Conservation (phyloP, 2,797 vertebrate species). For the Characodon lateralis region DNA sequence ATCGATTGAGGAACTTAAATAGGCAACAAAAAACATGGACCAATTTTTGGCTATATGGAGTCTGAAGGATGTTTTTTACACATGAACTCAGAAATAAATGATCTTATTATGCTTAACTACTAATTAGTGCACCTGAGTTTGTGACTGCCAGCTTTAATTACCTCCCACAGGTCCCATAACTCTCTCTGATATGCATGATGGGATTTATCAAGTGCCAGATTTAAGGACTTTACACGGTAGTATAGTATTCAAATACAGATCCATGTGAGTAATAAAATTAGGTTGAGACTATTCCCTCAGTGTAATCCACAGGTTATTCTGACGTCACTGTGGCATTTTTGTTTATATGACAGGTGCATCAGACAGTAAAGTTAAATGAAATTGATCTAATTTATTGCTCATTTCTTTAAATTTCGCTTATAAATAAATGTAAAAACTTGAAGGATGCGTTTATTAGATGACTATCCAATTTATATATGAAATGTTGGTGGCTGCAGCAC, state of each 20-base stretch:
- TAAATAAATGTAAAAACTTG: constrained; percentile 3
- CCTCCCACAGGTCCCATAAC: constrained; percentile 60
- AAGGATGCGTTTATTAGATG: background rate
- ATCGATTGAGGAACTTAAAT: background rate
- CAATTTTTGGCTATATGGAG: background rate
- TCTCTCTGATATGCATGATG: constrained; percentile 54
- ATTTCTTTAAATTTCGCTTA: background rate
- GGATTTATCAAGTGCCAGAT: constrained; percentile 48
- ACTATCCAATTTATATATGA: background rate
- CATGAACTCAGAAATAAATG: constrained; percentile 47
- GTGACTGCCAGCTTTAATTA: constrained; percentile 63
- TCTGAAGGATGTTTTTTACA: constrained; percentile 2
- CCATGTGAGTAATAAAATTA: constrained; percentile 5
- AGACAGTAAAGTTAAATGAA: background rate
- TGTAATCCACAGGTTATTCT: constrained; percentile 2
- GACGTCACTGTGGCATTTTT: background rate
- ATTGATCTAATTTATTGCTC: background rate
- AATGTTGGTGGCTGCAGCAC: background rate
- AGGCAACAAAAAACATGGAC: background rate
- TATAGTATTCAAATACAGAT: constrained; percentile 13
- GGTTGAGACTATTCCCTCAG: constrained; percentile 7
- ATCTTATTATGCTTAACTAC: constrained; percentile 60
- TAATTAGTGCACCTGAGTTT: constrained; percentile 72
- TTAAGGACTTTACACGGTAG: constrained; percentile 31
- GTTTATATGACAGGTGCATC: background rate